Base-by-base conservation (phyloP, 2,888 invertebrate species). In the Eutolmus rufibarbis region DNA sequence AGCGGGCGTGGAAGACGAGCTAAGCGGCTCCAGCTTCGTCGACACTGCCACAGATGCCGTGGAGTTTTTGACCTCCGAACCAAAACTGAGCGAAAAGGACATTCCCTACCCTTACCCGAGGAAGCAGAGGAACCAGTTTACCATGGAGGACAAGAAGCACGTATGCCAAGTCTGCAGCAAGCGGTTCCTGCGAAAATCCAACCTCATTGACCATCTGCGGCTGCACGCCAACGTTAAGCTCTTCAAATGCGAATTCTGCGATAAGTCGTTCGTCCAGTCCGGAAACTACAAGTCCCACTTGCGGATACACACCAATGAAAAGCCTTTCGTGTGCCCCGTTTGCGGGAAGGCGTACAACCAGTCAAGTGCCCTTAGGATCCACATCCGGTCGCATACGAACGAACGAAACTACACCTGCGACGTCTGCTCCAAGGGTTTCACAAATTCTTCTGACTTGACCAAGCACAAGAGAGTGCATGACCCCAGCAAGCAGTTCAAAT, bases 181-280 rank as follows among this genome's bases (percentile, higher is more conserved):
- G n/a, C 57, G 81, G 19, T 90, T 90, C 77, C 82, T 87, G 1
- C 88, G 89, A 7, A 89, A 89, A 77, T 90, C 90, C 0, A 90
- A 90, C 87, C 78, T 90, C 7, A 57, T 89, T 5, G 90, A 90
- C 87, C 90, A 90, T 87, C 51, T 90, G 0, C 86, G 90, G 7
- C 77, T 90, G 1, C 90, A 90, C 88, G 89, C 89, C 0, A 89
- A 90, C 74, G 89, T 90, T 9, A 90, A 89, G 76, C 89, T 89
- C 1, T 90, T 89, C n/a, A 88, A 89, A 7, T 90, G 90, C 76
- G 85, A 89, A 5, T 86, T 88, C 34, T 90, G 90, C 57, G 89
- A 88, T 23, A 90, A 90, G 57, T 86, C 89, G 1, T 90, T 90
- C 46, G 90, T 90, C 3, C 90, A 90, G 78, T 86, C 89, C 9